Evolutionary conservation across 2,888 invertebrate species (phyloP), one percentile per base, ranked within the genome.

Genomic region (Himalopsyche kuldschensis): DNA sequence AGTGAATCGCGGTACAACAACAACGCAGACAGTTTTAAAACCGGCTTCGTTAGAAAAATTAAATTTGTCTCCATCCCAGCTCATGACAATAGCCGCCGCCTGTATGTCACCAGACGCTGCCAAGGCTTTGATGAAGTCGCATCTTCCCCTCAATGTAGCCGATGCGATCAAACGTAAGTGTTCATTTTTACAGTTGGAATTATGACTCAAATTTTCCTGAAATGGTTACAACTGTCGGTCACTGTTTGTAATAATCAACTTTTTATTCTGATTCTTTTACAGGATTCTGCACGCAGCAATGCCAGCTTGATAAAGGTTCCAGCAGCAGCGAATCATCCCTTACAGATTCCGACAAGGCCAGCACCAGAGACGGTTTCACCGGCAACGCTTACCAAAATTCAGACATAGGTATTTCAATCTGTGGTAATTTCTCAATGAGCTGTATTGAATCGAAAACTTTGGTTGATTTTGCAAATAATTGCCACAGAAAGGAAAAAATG

Each of bases 61-160:
- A 87, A 91, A 92, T 82, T 89, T 94, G 80, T 92, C 93, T 69
- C 93, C 94, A 85, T 92, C 94, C 80, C 95, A 96, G 89, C 91
- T 97, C 87, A 93, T 94, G 88, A 96, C 96, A 1, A 93, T 97
- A 31, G 96, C 96, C 0, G 91, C 95, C 86, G 95, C 96, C 8
- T 95, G 96, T 87, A 94, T 97, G 90, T 97, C 97, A 2, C 94
- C 96, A 0, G 93, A 94, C 31, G 95, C 96, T 80, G 94, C 96
- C 24, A 93, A 93, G 87, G 94, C 95, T 87, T 91, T 98, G 86
- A 92, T 97, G 84, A 95, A 95, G 89, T 96, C 96, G 0, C 94
- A 95, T 32, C 91, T 97, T 82, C 95, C 95, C 0, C 92, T 93
- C 82, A 89, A 94, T 48, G 89, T 95, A 31, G 93, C 94, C 15